Conservation (phyloP, 2,113 vertebrate genomes). For the Oncorhynchus nerka region DNA sequence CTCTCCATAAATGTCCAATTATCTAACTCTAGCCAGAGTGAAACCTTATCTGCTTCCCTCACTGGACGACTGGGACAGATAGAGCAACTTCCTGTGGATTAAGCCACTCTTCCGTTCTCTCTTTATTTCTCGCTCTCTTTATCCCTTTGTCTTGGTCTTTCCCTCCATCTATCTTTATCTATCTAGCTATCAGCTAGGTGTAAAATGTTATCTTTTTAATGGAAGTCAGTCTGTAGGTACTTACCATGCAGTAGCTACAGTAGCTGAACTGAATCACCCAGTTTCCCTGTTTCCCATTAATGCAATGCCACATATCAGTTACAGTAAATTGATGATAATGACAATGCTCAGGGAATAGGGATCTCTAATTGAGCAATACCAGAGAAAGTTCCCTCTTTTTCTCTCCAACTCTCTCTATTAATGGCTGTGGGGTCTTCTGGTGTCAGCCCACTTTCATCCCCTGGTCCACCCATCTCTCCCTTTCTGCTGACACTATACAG, state of each 20-base stretch:
- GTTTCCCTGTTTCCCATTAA: too few relatives aligned
- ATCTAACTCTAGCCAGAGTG: conserved; percentile 65
- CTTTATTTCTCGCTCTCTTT: conserved; percentile 16
- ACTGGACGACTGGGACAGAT: conserved; percentile 57
- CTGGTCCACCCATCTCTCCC: conserved; percentile 16
- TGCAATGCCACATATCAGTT: too few relatives aligned
- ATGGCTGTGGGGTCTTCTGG: conserved; percentile 30
- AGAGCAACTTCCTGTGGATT: conserved; percentile 38
- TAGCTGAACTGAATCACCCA: too few relatives aligned
- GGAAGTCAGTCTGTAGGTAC: too few relatives aligned
- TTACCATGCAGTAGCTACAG: too few relatives aligned
- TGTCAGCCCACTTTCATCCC: conserved; percentile 23
- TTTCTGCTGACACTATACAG: not conserved
- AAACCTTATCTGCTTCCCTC: conserved; percentile 71
- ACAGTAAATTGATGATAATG: conserved; percentile 13
- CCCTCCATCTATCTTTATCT: not conserved
- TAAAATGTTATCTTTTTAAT: too few relatives aligned
- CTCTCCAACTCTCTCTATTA: conserved; percentile 11
- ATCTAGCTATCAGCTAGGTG: not conserved
- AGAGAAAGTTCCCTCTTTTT: conserved; percentile 19
- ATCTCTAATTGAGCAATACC: conserved; percentile 1
- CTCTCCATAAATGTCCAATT: conserved; percentile 74
- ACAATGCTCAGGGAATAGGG: conserved; percentile 2
- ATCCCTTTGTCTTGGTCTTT: conserved; percentile 19
- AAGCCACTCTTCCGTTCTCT: conserved; percentile 46